Evolutionary conservation across 2,113 vertebrate species (phyloP), one percentile per base, ranked within the genome.

Genomic region (Trochalopteron elliotii): DNA sequence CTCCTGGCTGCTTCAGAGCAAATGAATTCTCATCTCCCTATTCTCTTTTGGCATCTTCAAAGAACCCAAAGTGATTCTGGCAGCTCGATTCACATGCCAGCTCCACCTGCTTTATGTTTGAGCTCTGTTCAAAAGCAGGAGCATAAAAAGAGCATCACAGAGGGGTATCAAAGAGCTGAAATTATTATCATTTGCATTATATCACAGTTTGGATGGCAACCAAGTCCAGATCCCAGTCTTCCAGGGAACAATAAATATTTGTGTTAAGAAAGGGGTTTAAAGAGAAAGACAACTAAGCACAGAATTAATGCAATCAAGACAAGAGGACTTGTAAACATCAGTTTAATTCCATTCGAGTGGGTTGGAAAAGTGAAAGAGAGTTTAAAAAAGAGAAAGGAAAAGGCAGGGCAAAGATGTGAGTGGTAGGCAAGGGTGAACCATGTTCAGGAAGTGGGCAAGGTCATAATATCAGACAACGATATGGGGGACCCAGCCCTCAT

Each of bases 21-120:
- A 93, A 40, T 4, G 50, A 85, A 83, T 90, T 77, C 90, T 90
- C 94, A 52, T 83, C 80, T 92, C 76, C 35, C 71, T 60, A 1
- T 56, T 94, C 53, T 75, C 39, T 63, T 83, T 39, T 78, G 72
- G 83, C 60, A 71, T 60, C 64, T 92, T 96, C 67, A 81, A 83
- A 93, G 88, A 74, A 14, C 33, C 27, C 69, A 78, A 74, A 89
- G 76, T 1, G 1, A 83, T 77, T 45, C 47, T 69, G 85, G 85
- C 87, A 93, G 56, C 59, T 90, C 12, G 0, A 59, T 81, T 92
- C 76, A 65, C n/a, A 49, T 70, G 88, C 83, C 92, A 81, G 69
- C 49, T 90, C 78, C 88, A 96, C 92, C 90, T 93, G 93, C 90
- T 78, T 83, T 83, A 44, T 35, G 65, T 93, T 40, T 70, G 47